phyloP scores from a whole-genome alignment of 2,888 invertebrate genomes.

The Carcina quercana region DNA sequence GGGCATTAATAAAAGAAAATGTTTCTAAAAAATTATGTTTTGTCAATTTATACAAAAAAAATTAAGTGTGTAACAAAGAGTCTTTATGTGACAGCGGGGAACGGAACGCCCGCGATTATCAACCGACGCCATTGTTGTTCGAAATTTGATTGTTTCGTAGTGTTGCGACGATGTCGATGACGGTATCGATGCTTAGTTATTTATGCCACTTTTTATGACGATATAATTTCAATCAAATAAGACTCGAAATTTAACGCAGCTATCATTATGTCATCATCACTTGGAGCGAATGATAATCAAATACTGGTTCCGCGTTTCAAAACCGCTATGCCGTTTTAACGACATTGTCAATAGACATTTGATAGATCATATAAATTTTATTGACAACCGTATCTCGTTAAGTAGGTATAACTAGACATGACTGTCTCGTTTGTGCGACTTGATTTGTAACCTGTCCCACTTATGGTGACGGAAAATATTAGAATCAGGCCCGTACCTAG shows the following conservation, averaged over 20 bases:
- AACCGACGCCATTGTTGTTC: constrained; percentile 61
- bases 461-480: constrained; percentile 11
- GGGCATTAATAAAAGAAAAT: constrained; percentile 19
- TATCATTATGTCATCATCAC: no score
- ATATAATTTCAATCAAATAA: no score
- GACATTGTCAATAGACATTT: no score
- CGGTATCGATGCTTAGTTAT: neutral
- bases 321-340: no score
- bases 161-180: constrained; percentile 24
- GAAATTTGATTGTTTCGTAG: constrained; percentile 59
- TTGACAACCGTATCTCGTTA: constrained; percentile 6
- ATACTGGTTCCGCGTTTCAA: no score
- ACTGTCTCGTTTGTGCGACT: constrained; percentile 6
- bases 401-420: constrained; percentile 1
- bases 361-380: no score
- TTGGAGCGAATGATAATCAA: no score
- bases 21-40: constrained; percentile 18
- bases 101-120: constrained; percentile 55
- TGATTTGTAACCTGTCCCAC: constrained; percentile 9
- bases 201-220: no score
- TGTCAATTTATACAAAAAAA: constrained; percentile 4
- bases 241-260: no score
- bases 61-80: constrained; percentile 46
- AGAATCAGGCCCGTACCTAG: no score
- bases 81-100: constrained; percentile 46